Evolutionary conservation across 2,113 vertebrate genomes (phyloP).

Genomic region (Sander lucioperca): DNA sequence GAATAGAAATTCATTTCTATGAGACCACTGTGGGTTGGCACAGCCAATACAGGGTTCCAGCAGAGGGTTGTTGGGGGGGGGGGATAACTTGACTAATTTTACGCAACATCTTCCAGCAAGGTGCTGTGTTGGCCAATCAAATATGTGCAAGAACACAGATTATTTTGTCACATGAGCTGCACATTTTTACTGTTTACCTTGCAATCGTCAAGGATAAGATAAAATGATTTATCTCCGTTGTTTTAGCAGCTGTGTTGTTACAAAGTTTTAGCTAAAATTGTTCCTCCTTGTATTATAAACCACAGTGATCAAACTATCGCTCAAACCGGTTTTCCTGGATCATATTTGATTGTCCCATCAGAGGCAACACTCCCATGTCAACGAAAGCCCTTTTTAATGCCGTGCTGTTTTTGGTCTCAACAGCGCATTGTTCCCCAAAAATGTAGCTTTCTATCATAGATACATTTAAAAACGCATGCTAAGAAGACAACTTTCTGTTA

Average conservation of each 20-base stretch:
- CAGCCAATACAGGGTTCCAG: neutral
- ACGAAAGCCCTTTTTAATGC: neutral
- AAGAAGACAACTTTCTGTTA: no score
- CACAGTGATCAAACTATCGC: neutral
- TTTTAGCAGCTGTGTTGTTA: neutral
- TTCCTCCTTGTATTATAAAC: neutral
- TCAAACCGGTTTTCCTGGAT: no score
- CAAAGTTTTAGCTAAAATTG: neutral
- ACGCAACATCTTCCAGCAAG: neutral
- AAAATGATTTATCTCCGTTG: neutral
- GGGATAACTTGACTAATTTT: no score
- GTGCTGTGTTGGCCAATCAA: neutral
- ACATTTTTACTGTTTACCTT: neutral
- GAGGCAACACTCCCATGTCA: neutral
- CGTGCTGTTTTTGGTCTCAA: neutral
- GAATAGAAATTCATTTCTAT: neutral
- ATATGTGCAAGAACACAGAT: slow-evolving; percentile 1
- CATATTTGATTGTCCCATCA: no score
- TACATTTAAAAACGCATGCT: no score
- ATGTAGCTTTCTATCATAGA: no score
- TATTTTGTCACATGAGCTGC: neutral
- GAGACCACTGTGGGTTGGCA: neutral
- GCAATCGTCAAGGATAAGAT: neutral
- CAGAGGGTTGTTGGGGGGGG: no score
- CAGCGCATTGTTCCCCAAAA: no score